Evolutionary conservation across 2,113 vertebrate species (phyloP), one percentile per base, ranked within the genome.

Genomic region (Cromileptes altivelis): DNA sequence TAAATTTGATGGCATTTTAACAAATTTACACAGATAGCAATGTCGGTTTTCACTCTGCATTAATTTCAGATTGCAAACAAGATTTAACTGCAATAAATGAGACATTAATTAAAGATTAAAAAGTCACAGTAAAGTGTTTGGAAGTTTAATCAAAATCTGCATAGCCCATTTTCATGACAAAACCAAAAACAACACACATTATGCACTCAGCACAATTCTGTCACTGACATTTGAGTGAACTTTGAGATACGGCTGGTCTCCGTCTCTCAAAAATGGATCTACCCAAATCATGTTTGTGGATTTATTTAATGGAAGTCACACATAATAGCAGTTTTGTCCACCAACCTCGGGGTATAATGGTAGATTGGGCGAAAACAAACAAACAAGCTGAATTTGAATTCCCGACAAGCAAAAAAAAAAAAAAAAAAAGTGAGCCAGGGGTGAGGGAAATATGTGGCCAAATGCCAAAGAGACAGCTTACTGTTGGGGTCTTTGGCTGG

Each of bases 401-500:
- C 78, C 78, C 56, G 67, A 86, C 78, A 88, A 80, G 25, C 65
- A 53, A 63, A 78, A 30, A 30, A 30, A 30, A 78, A 30, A 30
- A 30, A 30, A 30, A 30, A 30, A 4, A 81, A 85, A 82, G 84
- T 78, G 84, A 78, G 70, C 65, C 63, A 53, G 65, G 70, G 74
- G 75, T 58, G 82, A 68, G 77, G 27, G 75, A 85, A 89, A 80
- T 70, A 83, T 76, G 89, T 92, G 94, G 94, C 94, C 76, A 33
- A 80, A 88, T 87, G 94, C 95, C 95, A 95, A 83, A 85, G 80
- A 93, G 91, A 89, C 92, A 87, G 93, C 90, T 94, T 93, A 94
- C 92, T 93, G 93, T 93, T 79, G 3, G 91, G 85, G 84, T 86
- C 89, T 94, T 89, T 85, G 91, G 92, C 86, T 84, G 88, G 92